phyloP scores from a whole-genome alignment of 2,888 invertebrate genomes.

The Stenodema calcarata region DNA sequence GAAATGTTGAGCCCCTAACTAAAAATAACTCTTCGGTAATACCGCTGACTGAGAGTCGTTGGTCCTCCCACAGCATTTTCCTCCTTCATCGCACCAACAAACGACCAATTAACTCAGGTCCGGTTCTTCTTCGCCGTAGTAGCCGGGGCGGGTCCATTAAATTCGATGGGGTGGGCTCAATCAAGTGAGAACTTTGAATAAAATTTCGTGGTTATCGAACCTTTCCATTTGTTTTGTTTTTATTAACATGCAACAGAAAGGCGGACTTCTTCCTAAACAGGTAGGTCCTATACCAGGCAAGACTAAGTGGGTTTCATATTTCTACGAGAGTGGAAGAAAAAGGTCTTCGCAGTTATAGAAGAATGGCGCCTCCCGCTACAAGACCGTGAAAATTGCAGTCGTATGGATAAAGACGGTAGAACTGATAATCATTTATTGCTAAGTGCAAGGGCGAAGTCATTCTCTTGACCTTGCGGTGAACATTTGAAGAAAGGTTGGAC shows the following conservation, averaged over 20 bases:
- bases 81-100: background rate
- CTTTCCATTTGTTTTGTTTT: background rate
- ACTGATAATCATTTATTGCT: background rate
- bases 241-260: background rate
- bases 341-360: background rate
- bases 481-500: background rate
- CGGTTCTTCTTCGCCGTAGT: background rate
- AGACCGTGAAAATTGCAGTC: background rate
- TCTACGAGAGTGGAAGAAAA: background rate
- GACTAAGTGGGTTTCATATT: background rate
- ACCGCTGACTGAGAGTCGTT: background rate
- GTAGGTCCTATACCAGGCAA: background rate
- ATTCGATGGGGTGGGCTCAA: background rate
- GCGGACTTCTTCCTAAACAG: background rate
- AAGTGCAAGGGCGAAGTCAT: background rate
- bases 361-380: background rate
- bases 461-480: background rate
- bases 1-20: background rate
- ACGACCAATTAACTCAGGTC: background rate
- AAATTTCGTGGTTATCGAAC: conserved; percentile 2
- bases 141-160: background rate
- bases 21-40: background rate
- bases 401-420: background rate
- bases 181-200: background rate
- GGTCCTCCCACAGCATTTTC: background rate